Percentiles rank a stretch among this genome's conserved stretches.
phyloP scores from a whole-genome alignment of 1,140 invertebrate species.

The Bombus superbus region DNA sequence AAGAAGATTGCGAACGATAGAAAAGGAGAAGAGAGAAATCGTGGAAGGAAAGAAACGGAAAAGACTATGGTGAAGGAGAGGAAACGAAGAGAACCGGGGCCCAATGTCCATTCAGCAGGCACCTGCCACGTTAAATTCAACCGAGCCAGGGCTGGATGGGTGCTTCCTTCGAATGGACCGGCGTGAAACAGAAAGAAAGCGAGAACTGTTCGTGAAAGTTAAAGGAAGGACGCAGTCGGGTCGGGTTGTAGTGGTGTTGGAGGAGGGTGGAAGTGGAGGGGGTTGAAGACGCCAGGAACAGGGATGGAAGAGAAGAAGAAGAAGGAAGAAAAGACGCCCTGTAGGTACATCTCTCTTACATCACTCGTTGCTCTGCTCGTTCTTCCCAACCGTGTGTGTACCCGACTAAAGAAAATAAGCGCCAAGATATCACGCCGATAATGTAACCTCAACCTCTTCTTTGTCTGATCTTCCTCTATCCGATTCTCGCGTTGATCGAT shows the following conservation, averaged over 20 bases:
- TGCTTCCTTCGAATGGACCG: constrained; percentile 27
- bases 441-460: constrained; percentile 36
- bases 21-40: constrained; percentile 6
- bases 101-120: constrained; percentile 68
- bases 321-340: constrained; percentile 45
- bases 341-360: constrained; percentile 68
- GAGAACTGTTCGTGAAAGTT: neutral
- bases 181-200: constrained; percentile 16
- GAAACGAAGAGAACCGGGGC: constrained; percentile 29
- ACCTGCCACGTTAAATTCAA: constrained; percentile 71
- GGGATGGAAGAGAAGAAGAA: constrained; percentile 9
- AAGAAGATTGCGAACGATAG: constrained; percentile 21
- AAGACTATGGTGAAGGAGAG: neutral
- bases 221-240: neutral
- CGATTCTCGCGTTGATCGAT: neutral
- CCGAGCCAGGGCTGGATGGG: constrained; percentile 45
- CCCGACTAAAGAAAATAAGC: constrained; percentile 49
- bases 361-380: constrained; percentile 48
- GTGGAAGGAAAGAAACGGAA: constrained; percentile 1
- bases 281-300: constrained; percentile 19
- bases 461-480: neutral
- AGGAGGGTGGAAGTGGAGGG: neutral
- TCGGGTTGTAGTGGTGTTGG: neutral
- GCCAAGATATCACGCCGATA: constrained; percentile 62
- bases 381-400: constrained; percentile 41